These are phyloP conservation scores for Argyrosomus japonicus DNA, from an alignment of 2,113 vertebrate genomes.

Conservation along the genomic window DNA sequence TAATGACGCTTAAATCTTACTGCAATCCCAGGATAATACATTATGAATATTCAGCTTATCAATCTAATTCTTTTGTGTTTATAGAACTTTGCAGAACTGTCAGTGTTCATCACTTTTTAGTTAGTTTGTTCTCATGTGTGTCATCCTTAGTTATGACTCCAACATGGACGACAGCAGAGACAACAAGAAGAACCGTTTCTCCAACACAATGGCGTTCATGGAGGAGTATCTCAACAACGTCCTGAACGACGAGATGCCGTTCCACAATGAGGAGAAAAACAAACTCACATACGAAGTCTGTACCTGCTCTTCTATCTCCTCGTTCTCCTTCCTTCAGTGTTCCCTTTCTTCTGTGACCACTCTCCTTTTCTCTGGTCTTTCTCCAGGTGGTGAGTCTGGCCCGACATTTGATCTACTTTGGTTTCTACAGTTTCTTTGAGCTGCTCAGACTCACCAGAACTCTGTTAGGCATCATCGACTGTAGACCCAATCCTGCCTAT, in stretches of 20 bases:
- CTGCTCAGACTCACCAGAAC: constrained; percentile 94
- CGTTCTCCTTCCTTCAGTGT: accelerated
- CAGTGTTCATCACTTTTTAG: background rate
- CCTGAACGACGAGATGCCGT: constrained; percentile 93
- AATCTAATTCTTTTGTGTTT: too few relatives aligned
- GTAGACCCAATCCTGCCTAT: constrained; percentile 87
- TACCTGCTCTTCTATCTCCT: background rate
- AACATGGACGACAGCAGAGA: constrained; percentile 94
- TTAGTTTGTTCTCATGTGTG: background rate
- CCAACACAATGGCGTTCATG: constrained; percentile 96
- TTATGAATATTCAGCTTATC: too few relatives aligned
- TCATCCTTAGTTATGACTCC: constrained; percentile 92
- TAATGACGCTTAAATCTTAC: too few relatives aligned
- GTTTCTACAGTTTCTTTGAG: constrained; percentile 99
- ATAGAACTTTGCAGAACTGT: background rate
- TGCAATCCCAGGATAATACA: too few relatives aligned
- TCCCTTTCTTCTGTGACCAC: background rate
- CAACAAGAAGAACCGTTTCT: constrained; percentile 98
- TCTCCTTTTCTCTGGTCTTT: background rate
- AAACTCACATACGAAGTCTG: constrained; percentile 96
- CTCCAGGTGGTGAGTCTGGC: constrained; percentile 95
- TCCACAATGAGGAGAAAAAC: constrained; percentile 97
- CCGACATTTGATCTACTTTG: constrained; percentile 98
- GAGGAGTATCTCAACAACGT: constrained; percentile 98
- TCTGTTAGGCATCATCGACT: constrained; percentile 96